phyloP scores from a whole-genome alignment of 2,113 vertebrate genomes.

The Calyptomena viridis region DNA sequence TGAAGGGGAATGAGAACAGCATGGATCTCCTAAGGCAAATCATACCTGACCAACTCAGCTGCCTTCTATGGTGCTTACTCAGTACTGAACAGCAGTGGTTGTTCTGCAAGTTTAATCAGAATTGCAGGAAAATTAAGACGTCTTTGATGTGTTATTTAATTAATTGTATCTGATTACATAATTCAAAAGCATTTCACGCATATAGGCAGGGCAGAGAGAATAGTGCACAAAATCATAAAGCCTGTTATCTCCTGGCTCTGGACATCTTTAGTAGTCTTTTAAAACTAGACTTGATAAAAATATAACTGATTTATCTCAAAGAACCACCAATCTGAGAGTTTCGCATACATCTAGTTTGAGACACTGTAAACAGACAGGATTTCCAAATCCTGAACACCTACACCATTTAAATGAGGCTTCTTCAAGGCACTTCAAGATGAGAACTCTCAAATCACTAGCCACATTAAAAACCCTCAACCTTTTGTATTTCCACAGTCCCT shows the following conservation, averaged over 20 bases:
- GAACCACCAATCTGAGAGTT: neutral
- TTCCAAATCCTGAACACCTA: neutral
- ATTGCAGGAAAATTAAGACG: neutral
- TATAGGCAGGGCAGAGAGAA: neutral
- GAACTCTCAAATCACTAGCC: neutral
- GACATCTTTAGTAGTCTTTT: neutral
- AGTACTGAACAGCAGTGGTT: neutral
- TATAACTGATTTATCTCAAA: neutral
- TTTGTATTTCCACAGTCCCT: neutral
- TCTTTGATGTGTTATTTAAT: neutral
- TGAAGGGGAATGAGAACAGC: neutral
- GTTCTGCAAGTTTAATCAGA: neutral
- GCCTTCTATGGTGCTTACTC: neutral
- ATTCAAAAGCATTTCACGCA: neutral
- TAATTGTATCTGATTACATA: rapidly evolving
- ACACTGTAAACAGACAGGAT: neutral
- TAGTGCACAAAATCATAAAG: neutral
- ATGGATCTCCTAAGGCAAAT: neutral
- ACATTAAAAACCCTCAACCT: neutral
- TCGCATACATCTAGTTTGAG: neutral
- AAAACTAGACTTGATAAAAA: neutral
- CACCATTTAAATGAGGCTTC: neutral
- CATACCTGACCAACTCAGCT: neutral
- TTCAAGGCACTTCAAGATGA: neutral
- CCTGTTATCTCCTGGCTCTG: neutral